phyloP scores from a whole-genome alignment of 2,888 invertebrate species.

The Morinoia aosen region DNA sequence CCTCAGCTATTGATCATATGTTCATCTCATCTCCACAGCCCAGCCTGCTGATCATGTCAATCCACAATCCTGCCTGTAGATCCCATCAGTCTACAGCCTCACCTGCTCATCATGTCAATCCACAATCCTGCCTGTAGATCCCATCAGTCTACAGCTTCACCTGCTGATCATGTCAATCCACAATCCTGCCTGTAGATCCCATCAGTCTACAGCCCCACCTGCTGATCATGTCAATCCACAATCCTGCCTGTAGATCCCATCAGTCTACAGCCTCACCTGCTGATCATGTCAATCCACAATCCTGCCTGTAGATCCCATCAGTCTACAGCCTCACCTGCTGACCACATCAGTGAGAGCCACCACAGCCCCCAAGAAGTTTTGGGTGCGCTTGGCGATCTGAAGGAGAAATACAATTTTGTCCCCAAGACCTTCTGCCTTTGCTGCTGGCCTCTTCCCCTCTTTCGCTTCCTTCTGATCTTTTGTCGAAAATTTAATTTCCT shows the following conservation, averaged over 20 bases:
- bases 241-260: background rate
- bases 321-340: slow-evolving; percentile 65
- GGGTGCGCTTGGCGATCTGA: slow-evolving; percentile 68
- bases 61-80: background rate
- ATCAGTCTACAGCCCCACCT: slow-evolving; percentile 61
- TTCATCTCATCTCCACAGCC: background rate
- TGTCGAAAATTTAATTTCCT: background rate
- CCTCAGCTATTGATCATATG: too few species aligned
- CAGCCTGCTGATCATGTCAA: background rate
- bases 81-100: background rate
- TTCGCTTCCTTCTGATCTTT: background rate
- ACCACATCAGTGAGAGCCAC: slow-evolving; percentile 68
- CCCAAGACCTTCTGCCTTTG: slow-evolving; percentile 55
- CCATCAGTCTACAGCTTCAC: slow-evolving; percentile 56
- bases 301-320: background rate
- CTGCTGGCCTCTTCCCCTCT: background rate
- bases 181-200: background rate
- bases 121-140: too few species aligned
- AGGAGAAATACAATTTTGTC: slow-evolving; percentile 67
- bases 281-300: slow-evolving; percentile 63
- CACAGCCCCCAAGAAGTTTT: slow-evolving; percentile 67
- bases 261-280: slow-evolving; percentile 63
- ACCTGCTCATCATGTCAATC: slow-evolving; percentile 65
- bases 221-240: slow-evolving; percentile 65
- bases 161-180: slow-evolving; percentile 67